Conservation (phyloP, 2,888 invertebrate species). For the Caenorhabditis angaria region DNA sequence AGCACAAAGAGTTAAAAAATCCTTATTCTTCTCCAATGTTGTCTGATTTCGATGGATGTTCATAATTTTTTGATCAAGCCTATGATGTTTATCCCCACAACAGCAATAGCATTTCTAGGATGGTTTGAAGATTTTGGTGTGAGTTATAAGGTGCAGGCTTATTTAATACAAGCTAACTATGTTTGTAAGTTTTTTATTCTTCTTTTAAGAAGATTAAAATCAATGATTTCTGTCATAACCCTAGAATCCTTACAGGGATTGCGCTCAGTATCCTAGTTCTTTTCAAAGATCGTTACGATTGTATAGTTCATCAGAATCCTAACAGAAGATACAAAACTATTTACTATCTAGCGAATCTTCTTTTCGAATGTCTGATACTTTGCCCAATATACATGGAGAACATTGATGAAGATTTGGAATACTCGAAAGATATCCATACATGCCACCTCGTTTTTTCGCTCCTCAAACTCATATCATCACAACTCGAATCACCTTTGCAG, state of each 20-base stretch:
- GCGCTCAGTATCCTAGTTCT: neutral
- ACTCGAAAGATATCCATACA: neutral
- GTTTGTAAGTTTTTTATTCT: neutral
- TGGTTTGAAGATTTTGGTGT: neutral
- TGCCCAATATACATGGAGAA: neutral
- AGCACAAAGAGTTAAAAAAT: neutral
- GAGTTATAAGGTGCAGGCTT: neutral
- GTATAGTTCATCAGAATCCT: neutral
- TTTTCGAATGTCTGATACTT: neutral
- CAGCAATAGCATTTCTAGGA: neutral
- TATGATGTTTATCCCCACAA: neutral
- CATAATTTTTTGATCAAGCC: neutral
- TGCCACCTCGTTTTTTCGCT: neutral
- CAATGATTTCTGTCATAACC: neutral
- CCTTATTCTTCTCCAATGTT: neutral
- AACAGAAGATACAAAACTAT: neutral
- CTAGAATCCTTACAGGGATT: neutral
- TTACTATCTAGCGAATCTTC: neutral
- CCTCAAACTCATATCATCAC: neutral
- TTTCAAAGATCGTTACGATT: neutral
- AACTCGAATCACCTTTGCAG: neutral
- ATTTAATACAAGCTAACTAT: neutral
- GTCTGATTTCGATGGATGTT: neutral
- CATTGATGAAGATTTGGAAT: neutral
- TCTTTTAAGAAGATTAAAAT: too few species aligned